Conservation (phyloP, 1,140 invertebrate genomes). For the Nasonia giraulti region DNA sequence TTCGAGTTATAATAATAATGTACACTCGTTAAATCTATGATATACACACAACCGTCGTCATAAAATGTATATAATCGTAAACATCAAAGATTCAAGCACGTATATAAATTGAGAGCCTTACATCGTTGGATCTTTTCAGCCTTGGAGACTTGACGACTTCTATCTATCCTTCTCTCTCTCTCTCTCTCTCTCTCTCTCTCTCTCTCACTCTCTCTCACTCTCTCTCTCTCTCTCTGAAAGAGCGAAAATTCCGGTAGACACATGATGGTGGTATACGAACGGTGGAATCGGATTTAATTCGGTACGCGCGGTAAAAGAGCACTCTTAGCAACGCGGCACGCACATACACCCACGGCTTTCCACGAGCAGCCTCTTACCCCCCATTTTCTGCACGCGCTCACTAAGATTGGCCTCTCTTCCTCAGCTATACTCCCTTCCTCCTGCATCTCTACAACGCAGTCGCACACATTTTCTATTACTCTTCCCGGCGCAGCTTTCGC, state of each 20-base stretch:
- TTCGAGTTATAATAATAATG: too few relatives aligned
- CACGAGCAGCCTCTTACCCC: background rate
- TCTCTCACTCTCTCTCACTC: conserved; percentile 36
- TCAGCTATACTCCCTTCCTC: conserved; percentile 50
- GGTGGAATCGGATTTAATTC: conserved; percentile 22
- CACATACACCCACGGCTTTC: background rate
- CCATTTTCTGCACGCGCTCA: conserved; percentile 43
- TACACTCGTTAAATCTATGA: background rate
- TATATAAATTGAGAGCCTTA: background rate
- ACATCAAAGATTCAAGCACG: background rate
- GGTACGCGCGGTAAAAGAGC: conserved; percentile 11
- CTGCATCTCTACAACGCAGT: background rate
- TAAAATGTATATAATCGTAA: background rate
- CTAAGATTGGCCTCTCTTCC: conserved; percentile 60
- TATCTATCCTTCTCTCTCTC: background rate
- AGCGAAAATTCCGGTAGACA: background rate
- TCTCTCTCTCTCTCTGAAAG: conserved; percentile 50
- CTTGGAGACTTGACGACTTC: background rate
- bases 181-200: conserved; percentile 48
- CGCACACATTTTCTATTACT: background rate
- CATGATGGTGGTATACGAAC: background rate
- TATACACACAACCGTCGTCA: background rate
- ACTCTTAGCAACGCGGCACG: background rate
- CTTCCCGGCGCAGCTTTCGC: conserved; percentile 47
- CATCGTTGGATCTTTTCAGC: background rate